Conservation (phyloP, 2,797 vertebrate species). For the Kryptopterus vitreolus region DNA sequence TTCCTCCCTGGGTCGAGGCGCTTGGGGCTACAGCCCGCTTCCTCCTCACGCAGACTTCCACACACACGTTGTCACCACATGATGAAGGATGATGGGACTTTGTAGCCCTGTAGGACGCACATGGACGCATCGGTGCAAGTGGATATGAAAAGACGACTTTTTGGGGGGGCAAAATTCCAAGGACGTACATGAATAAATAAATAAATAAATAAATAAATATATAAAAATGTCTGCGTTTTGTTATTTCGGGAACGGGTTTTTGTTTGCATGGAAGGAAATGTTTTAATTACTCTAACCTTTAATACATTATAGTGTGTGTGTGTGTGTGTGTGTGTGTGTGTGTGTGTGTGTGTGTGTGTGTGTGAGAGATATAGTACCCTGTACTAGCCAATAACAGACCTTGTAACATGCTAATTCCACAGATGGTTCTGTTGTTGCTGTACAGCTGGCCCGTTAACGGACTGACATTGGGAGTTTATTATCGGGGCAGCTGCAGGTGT, state of each 20-base stretch:
- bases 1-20: slow-evolving; percentile 73
- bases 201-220: too few relatives aligned
- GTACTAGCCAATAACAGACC: slow-evolving; percentile 33
- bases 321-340: slow-evolving; percentile 36
- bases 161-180: too few relatives aligned
- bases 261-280: background rate
- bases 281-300: background rate
- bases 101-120: slow-evolving; percentile 34
- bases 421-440: slow-evolving; percentile 64
- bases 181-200: too few relatives aligned
- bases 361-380: slow-evolving; percentile 18
- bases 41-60: slow-evolving; percentile 76
- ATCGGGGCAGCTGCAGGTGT: slow-evolving; percentile 71
- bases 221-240: background rate
- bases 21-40: slow-evolving; percentile 77
- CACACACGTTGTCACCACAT: slow-evolving; percentile 83
- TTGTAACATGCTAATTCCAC: slow-evolving; percentile 62
- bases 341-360: slow-evolving; percentile 32
- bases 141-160: slow-evolving; percentile 2
- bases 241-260: background rate
- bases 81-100: slow-evolving; percentile 61
- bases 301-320: slow-evolving; percentile 14
- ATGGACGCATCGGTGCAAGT: slow-evolving; percentile 47
- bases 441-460: slow-evolving; percentile 70
- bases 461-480: slow-evolving; percentile 71